Evolutionary conservation across 2,797 vertebrate genomes (phyloP).

Genomic region (Dipus sagitta): DNA sequence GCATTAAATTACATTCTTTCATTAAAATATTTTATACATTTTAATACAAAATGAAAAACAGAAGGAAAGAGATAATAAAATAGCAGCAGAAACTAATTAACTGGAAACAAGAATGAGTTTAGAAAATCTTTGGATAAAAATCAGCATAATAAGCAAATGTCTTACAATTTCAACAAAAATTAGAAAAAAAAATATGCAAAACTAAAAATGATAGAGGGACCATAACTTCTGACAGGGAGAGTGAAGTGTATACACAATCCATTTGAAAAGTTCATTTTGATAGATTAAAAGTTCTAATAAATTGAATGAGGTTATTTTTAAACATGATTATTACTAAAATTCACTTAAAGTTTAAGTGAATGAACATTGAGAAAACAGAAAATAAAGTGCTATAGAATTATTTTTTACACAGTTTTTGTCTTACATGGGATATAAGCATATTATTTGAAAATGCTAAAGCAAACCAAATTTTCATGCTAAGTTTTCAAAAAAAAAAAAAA

Average conservation of each 20-base stretch:
- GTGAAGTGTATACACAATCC: conserved; percentile 3
- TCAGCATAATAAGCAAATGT: conserved; percentile 49
- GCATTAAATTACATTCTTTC: conserved; percentile 68
- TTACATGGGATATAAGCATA: not conserved
- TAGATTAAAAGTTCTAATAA: conserved; percentile 36
- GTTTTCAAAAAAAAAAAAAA: conserved; percentile 22
- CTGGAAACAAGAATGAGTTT: conserved; percentile 61
- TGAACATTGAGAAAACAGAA: conserved; percentile 46
- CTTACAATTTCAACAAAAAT: conserved; percentile 66
- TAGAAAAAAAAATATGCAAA: conserved; percentile 56
- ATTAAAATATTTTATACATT: conserved; percentile 78
- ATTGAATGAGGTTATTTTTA: not conserved
- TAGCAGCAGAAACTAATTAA: conserved; percentile 72
- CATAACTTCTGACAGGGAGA: conserved; percentile 25
- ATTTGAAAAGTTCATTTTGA: conserved; percentile 6
- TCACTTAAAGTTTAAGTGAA: not conserved
- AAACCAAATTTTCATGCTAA: conserved; percentile 36
- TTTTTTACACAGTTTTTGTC: not conserved
- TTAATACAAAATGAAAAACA: conserved; percentile 69
- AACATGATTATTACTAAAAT: conserved; percentile 48
- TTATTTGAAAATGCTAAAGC: not conserved
- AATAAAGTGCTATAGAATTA: not conserved
- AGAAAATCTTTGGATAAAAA: conserved; percentile 70
- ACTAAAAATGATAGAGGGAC: not conserved
- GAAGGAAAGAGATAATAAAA: conserved; percentile 67